Conservation (phyloP, 64 coral and sea anemone species). For the Hydrozoanthus tunicans region DNA sequence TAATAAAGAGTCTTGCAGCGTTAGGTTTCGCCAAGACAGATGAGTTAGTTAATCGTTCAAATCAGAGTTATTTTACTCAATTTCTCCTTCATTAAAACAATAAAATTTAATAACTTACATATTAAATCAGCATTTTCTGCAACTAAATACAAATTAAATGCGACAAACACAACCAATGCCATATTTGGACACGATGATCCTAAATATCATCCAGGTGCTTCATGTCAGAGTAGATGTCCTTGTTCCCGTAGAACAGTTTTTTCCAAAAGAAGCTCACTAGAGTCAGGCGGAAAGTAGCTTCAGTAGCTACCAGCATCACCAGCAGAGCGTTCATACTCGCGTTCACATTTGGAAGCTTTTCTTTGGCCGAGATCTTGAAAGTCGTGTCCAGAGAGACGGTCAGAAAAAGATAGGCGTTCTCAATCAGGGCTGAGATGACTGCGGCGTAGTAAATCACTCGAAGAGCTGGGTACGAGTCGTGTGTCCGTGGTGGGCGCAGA, state of each 20-base stretch:
- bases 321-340: slow-evolving; percentile 2
- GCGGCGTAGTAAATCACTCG: slow-evolving; percentile 35
- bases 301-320: slow-evolving; percentile 26
- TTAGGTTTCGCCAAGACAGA: too few species aligned
- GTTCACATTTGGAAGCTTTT: neutral
- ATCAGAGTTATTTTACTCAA: too few species aligned
- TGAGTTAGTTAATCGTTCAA: too few species aligned
- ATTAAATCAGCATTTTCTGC: too few species aligned
- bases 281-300: slow-evolving; percentile 27
- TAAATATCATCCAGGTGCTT: slow-evolving; percentile 47
- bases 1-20: too few species aligned
- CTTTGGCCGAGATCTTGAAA: slow-evolving; percentile 41
- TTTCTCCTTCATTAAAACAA: too few species aligned
- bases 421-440: slow-evolving; percentile 20
- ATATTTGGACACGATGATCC: neutral
- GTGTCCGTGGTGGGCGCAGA: slow-evolving; percentile 31
- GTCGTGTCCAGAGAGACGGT: slow-evolving; percentile 24
- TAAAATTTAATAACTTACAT: too few species aligned
- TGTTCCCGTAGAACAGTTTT: slow-evolving; percentile 25
- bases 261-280: slow-evolving; percentile 48
- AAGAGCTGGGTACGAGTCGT: slow-evolving; percentile 54
- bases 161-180: neutral
- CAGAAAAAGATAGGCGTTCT: slow-evolving; percentile 48
- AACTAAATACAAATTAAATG: neutral
- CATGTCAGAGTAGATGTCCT: slow-evolving; percentile 47